phyloP scores from a whole-genome alignment of 2,888 invertebrate species.

The Rhamnusium bicolor region DNA sequence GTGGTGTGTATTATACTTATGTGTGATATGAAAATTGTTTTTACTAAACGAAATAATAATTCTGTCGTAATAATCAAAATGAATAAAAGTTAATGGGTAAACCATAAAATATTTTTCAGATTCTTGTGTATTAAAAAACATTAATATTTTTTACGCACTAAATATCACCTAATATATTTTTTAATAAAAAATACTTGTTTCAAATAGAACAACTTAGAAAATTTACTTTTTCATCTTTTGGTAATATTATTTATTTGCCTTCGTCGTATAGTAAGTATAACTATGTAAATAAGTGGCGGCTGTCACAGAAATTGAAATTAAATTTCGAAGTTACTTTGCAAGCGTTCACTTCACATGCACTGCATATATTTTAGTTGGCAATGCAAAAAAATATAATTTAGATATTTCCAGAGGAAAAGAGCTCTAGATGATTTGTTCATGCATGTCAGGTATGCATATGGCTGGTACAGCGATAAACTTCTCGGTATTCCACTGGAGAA shows the following conservation, averaged over 20 bases:
- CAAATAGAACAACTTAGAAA: too few species aligned
- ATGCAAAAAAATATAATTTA: conserved; percentile 19
- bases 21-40: too few species aligned
- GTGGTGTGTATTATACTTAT: too few species aligned
- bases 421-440: conserved; percentile 18
- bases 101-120: too few species aligned
- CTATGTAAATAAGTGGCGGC: not conserved
- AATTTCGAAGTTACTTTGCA: conserved; percentile 5
- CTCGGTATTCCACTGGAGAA: conserved; percentile 30
- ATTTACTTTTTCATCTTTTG: not conserved
- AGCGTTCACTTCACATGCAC: not conserved
- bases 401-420: not conserved
- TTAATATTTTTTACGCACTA: too few species aligned
- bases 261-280: not conserved
- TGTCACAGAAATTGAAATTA: conserved; percentile 10
- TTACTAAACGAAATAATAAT: too few species aligned
- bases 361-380: conserved; percentile 14
- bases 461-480: conserved; percentile 31
- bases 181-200: too few species aligned
- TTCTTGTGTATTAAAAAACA: too few species aligned
- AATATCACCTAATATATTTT: too few species aligned
- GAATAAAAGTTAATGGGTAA: too few species aligned
- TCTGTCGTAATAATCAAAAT: too few species aligned
- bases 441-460: conserved; percentile 38
- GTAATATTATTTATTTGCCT: not conserved